A percentile compares a stretch with the other conserved stretches of the same genome.
phyloP scores from a whole-genome alignment of 2,797 vertebrate genomes.

The Rhynchonycteris naso region DNA sequence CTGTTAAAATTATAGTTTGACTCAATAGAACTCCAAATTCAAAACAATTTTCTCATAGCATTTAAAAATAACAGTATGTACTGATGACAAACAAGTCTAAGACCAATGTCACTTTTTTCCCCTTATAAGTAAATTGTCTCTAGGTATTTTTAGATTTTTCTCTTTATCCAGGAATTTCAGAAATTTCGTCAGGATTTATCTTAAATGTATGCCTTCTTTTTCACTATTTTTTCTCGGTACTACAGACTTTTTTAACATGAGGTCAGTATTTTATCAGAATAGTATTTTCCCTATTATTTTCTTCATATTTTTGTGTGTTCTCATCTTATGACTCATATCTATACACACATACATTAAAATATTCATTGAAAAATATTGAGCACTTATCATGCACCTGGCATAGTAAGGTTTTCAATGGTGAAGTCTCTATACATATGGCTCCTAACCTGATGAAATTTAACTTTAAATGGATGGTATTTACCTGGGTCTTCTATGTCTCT shows the following conservation, averaged over 20 bases:
- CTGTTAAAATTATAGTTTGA: slow-evolving; percentile 32
- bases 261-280: background rate
- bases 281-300: background rate
- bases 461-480: background rate
- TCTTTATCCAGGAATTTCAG: background rate
- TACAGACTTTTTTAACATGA: background rate
- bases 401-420: background rate
- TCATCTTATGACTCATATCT: background rate
- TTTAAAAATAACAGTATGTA: background rate
- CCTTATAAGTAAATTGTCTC: background rate
- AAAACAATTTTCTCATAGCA: background rate
- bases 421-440: background rate
- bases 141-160: slow-evolving; percentile 23
- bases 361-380: background rate
- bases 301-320: background rate
- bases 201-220: background rate
- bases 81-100: slow-evolving; percentile 13
- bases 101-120: background rate
- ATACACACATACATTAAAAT: background rate
- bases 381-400: background rate
- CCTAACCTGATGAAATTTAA: background rate
- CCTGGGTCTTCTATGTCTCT: background rate
- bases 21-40: background rate
- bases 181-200: background rate
- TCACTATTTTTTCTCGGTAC: background rate